Conservation (phyloP, 1,140 invertebrate genomes). For the Drosophila bipectinata region DNA sequence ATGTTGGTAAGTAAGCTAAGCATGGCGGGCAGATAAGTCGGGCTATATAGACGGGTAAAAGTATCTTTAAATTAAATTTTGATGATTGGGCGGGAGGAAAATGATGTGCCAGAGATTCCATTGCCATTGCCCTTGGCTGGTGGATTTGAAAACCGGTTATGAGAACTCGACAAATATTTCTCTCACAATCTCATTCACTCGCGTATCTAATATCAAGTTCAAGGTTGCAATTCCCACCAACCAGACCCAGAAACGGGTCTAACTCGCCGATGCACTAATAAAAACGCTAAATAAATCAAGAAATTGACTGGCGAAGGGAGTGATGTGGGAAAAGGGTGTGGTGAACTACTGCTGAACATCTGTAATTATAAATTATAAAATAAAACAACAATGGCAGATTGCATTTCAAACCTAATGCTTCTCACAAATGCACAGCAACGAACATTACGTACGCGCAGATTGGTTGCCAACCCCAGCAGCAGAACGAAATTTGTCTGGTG, state of each 20-base stretch:
- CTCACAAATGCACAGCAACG: slow-evolving; percentile 58
- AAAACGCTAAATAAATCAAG: slow-evolving; percentile 64
- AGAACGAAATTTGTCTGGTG: slow-evolving; percentile 40
- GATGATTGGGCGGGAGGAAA: slow-evolving; percentile 52
- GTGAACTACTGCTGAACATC: slow-evolving; percentile 19
- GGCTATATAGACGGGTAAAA: slow-evolving; percentile 45
- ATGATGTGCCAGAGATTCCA: slow-evolving; percentile 47
- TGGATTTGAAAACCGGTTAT: slow-evolving; percentile 62
- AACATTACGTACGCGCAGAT: slow-evolving; percentile 55
- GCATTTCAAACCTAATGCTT: slow-evolving; percentile 34
- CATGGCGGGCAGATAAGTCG: slow-evolving; percentile 19
- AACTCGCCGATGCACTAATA: slow-evolving; percentile 67
- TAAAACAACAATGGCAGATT: slow-evolving; percentile 11
- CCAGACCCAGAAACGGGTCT: slow-evolving; percentile 54
- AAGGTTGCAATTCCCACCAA: slow-evolving; percentile 59
- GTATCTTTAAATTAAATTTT: slow-evolving; percentile 71
- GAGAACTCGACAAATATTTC: slow-evolving; percentile 33
- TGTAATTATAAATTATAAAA: slow-evolving; percentile 65
- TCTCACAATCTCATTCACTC: slow-evolving; percentile 33
- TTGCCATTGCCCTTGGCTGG: slow-evolving; percentile 50
- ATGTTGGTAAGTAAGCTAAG: neutral
- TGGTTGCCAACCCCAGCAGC: slow-evolving; percentile 35
- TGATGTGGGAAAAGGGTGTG: neutral
- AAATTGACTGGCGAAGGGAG: slow-evolving; percentile 6
- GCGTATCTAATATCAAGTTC: slow-evolving; percentile 79